Evolutionary conservation across 2,888 invertebrate species (phyloP), one percentile per base, ranked within the genome.

Genomic region (Plagiodera versicolora): DNA sequence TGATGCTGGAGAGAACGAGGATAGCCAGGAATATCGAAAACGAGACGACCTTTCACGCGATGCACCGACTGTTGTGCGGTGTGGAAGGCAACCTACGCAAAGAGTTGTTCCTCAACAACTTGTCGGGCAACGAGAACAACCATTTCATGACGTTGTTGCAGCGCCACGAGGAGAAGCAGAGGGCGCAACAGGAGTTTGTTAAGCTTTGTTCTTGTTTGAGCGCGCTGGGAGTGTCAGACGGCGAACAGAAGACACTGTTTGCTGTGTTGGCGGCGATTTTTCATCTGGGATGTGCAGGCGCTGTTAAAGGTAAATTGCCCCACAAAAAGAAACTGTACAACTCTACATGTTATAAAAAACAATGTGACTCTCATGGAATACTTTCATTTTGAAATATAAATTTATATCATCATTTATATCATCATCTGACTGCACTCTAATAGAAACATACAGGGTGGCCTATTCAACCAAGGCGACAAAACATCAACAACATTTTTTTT

Each of bases 251-350:
- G 75, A 89, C 90, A 0, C 85, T 98, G 53, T 95, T 94, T 90
- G 86, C 88, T 72, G 89, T 95, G 45, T 81, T 98, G 70, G 95
- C 95, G 0, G 93, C 96, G n/a, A 90, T 98, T 60, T 94, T 94
- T 76, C 98, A 98, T 81, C 81, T 98, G 65, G 95, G 95, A 11
- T 89, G 91, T 77, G 95, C 92, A 24, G 92, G 93, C 0, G 91
- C 89, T 53, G 86, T 87, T 0, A 90, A 90, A 84, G 87, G 90
- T 88, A 71, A 69, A 30, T 58, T 53, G 9, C 20, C 11, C 24
- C 24, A n/a, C n/a, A n/a, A n/a, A n/a, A n/a, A n/a, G n/a, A n/a
- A n/a, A n/a, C n/a, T n/a, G n/a, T n/a, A n/a, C n/a, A n/a, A n/a
- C n/a, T n/a, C n/a, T n/a, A n/a, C n/a, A n/a, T n/a, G n/a, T n/a